Conservation (phyloP, 2,113 vertebrate genomes). For the Muntiacus muntjak region DNA sequence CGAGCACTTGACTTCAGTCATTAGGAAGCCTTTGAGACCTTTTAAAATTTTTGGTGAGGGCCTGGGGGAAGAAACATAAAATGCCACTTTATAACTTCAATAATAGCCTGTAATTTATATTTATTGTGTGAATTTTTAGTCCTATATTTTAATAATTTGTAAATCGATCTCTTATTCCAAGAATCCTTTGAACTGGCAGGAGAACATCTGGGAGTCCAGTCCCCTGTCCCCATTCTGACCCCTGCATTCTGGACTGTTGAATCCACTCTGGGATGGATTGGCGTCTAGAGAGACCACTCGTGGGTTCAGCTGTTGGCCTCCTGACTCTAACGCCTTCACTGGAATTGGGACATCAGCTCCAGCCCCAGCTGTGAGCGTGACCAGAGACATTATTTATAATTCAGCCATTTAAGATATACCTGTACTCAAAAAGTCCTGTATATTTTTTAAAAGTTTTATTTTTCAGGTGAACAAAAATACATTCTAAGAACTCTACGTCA, state of each 20-base stretch:
- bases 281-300: conserved; percentile 8
- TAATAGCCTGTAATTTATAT: conserved; percentile 74
- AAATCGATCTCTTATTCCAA: conserved; percentile 64
- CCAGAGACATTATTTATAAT: conserved; percentile 41
- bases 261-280: conserved; percentile 55
- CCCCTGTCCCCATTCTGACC: background rate
- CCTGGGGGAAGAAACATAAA: conserved; percentile 45
- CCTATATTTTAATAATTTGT: conserved; percentile 75
- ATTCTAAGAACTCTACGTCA: conserved; percentile 68
- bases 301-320: conserved; percentile 54
- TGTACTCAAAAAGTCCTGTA: conserved; percentile 68
- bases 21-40: conserved; percentile 43
- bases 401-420: conserved; percentile 64
- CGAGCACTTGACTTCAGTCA: conserved; percentile 46
- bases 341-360: conserved; percentile 58
- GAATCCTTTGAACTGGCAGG: conserved; percentile 52
- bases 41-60: conserved; percentile 57
- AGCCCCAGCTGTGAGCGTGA: conserved; percentile 57
- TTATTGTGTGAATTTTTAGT: conserved; percentile 75
- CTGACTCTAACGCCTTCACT: conserved; percentile 42
- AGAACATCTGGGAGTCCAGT: conserved; percentile 42
- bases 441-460: conserved; percentile 77
- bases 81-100: conserved; percentile 74
- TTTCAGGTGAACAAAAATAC: conserved; percentile 75
- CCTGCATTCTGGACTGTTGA: conserved; percentile 53